phyloP scores from a whole-genome alignment of 2,113 vertebrate species.

The Xenopus laevis region DNA sequence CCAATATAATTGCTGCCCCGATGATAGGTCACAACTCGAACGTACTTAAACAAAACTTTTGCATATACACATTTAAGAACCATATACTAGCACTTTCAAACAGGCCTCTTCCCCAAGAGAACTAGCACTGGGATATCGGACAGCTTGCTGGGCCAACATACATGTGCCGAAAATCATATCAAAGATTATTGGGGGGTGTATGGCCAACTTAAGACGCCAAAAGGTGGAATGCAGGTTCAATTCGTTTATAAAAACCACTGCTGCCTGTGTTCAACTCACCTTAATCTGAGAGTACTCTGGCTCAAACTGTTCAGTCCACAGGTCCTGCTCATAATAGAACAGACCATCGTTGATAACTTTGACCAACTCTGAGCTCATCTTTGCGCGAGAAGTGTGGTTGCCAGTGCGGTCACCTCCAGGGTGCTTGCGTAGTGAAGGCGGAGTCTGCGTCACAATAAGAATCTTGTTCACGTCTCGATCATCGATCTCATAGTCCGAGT shows the following conservation, averaged over 20 bases:
- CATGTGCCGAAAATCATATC: no score
- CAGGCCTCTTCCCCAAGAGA: no score
- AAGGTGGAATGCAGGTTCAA: no score
- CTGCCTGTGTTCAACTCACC: conserved; percentile 62
- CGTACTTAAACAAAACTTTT: no score
- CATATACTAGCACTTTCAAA: no score
- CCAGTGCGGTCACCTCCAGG: conserved; percentile 93
- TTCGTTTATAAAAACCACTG: neutral
- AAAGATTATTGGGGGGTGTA: no score
- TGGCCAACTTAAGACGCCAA: no score
- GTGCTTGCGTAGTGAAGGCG: conserved; percentile 91
- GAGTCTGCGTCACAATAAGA: conserved; percentile 94
- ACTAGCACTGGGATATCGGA: no score
- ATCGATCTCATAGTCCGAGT: conserved; percentile 91
- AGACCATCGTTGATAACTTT: conserved; percentile 97
- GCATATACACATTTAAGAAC: no score
- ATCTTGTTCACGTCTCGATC: conserved; percentile 97
- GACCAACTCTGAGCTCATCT: conserved; percentile 85
- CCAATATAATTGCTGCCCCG: no score
- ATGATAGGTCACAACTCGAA: no score
- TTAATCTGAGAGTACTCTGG: conserved; percentile 97
- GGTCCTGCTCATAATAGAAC: conserved; percentile 94
- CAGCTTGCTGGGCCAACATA: no score
- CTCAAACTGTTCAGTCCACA: conserved; percentile 93
- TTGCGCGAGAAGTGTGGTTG: conserved; percentile 87